Percentiles rank a stretch among this genome's conserved stretches.
phyloP scores from a whole-genome alignment of 2,888 invertebrate genomes.

The Priocnemis perturbator region DNA sequence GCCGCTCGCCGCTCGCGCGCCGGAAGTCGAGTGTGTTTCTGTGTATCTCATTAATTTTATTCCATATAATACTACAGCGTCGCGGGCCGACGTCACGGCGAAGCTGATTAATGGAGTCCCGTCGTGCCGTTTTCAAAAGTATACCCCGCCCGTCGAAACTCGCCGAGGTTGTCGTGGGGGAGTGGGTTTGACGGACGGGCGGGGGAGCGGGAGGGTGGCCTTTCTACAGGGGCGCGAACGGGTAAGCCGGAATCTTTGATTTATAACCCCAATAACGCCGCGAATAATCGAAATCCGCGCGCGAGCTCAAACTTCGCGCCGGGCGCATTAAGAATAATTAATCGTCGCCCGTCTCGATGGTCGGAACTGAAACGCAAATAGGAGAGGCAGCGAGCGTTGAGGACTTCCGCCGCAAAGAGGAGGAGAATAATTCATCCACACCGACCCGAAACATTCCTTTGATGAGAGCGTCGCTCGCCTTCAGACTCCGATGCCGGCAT shows the following conservation, averaged over 20 bases:
- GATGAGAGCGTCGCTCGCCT: not conserved
- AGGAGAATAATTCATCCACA: conserved; percentile 6
- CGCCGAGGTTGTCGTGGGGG: not conserved
- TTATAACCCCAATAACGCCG: conserved; percentile 50
- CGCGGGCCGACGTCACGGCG: conserved; percentile 32
- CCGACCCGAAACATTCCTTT: conserved; percentile 16
- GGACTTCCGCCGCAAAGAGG: conserved; percentile 17
- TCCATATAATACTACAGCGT: conserved; percentile 69
- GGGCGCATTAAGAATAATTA: conserved; percentile 49
- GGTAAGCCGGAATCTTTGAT: conserved; percentile 53
- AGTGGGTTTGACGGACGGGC: conserved; percentile 5
- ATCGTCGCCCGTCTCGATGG: conserved; percentile 32
- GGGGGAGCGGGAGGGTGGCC: conserved; percentile 2
- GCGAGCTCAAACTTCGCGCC: conserved; percentile 31
- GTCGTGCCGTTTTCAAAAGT: conserved; percentile 68
- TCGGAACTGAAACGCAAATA: conserved; percentile 25
- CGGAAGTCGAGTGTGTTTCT: conserved; percentile 74
- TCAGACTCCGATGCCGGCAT: not conserved
- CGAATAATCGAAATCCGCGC: conserved; percentile 46
- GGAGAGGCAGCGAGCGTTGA: conserved; percentile 2
- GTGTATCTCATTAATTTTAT: conserved; percentile 75
- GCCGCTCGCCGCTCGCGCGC: conserved; percentile 29
- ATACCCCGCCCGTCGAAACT: conserved; percentile 26
- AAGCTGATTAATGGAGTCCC: conserved; percentile 72
- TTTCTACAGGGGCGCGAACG: no score